phyloP scores from a whole-genome alignment of 2,113 vertebrate genomes.

The Ovis aries region DNA sequence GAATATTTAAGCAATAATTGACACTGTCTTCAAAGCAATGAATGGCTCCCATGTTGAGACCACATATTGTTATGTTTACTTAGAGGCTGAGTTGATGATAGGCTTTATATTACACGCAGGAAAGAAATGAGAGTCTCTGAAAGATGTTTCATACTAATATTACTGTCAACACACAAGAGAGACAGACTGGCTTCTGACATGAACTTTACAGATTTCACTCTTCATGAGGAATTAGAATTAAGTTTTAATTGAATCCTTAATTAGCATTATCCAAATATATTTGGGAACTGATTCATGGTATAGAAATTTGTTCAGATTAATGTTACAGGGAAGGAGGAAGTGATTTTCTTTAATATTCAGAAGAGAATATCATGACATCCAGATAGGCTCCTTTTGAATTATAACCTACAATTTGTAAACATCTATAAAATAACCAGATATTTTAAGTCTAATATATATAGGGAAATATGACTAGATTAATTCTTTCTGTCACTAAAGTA shows the following conservation, averaged over 20 bases:
- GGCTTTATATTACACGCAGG: constrained; percentile 35
- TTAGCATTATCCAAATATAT: background rate
- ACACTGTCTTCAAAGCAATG: constrained; percentile 45
- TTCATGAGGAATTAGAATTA: background rate
- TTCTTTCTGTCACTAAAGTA: background rate
- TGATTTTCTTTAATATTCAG: background rate
- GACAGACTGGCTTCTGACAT: background rate
- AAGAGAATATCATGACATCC: background rate
- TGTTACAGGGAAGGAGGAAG: background rate
- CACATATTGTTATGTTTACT: constrained; percentile 59
- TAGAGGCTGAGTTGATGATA: constrained; percentile 61
- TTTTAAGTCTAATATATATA: background rate
- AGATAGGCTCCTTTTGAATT: background rate
- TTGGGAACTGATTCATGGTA: background rate
- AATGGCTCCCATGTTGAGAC: constrained; percentile 58
- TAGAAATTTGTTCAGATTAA: background rate
- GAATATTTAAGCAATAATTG: constrained; percentile 70
- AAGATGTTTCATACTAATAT: constrained; percentile 54
- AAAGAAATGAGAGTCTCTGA: constrained; percentile 51
- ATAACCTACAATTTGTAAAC: background rate
- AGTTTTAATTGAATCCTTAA: background rate
- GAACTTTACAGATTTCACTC: constrained; percentile 21
- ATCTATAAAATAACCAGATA: background rate
- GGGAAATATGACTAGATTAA: background rate
- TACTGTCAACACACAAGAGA: constrained; percentile 27